phyloP scores from a whole-genome alignment of 2,888 invertebrate genomes.

The Aphodius granarius region DNA sequence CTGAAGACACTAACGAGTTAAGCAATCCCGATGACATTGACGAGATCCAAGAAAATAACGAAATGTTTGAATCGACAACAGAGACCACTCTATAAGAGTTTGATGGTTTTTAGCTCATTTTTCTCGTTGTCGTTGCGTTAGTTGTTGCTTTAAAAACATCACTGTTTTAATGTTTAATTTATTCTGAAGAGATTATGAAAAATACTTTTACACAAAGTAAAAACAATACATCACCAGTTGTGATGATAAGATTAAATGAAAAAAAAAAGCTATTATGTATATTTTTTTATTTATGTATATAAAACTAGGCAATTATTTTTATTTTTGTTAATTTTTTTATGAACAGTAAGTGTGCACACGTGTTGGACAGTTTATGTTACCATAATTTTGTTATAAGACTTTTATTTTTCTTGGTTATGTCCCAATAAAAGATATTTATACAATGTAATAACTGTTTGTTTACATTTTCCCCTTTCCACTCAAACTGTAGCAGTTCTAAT shows the following conservation, averaged over 20 bases:
- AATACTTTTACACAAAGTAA: too few species aligned
- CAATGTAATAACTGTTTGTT: neutral
- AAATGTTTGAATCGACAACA: neutral
- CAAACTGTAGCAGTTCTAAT: too few species aligned
- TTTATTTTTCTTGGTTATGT: neutral
- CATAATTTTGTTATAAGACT: neutral
- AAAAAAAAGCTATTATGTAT: neutral
- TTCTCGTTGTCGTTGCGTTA: neutral
- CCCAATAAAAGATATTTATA: neutral
- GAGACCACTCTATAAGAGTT: neutral
- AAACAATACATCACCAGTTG: neutral
- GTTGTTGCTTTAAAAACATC: neutral
- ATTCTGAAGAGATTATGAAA: neutral
- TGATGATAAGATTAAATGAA: neutral
- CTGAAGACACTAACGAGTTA: slow-evolving; percentile 41
- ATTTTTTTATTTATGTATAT: neutral
- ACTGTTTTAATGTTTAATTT: neutral
- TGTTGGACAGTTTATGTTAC: neutral
- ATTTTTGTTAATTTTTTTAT: neutral
- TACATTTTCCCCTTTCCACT: too few species aligned
- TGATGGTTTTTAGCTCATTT: neutral
- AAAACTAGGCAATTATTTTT: neutral
- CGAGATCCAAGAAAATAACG: neutral
- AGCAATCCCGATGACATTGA: neutral
- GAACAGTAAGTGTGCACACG: neutral